Evolutionary conservation across 1,140 invertebrate species (phyloP).

Genomic region (Drosophila suzukii): DNA sequence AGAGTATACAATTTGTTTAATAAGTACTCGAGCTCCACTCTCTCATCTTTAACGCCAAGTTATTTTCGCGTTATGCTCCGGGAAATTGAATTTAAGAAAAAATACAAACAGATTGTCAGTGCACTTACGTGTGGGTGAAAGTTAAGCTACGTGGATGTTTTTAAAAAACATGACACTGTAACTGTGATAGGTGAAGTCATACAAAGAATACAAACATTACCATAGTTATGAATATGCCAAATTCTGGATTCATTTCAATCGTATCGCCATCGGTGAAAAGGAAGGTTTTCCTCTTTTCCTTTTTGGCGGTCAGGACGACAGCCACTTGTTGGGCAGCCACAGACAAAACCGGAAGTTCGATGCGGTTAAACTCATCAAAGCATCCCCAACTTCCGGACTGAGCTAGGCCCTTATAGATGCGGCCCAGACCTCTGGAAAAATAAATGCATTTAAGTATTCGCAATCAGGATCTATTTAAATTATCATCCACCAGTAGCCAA

Average conservation of each 20-base stretch:
- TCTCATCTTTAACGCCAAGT: background rate
- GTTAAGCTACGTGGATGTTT: constrained; percentile 12
- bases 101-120: constrained; percentile 1
- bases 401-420: constrained; percentile 95
- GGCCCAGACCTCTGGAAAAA: constrained; percentile 89
- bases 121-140: constrained; percentile 8
- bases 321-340: constrained; percentile 99
- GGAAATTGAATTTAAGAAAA: constrained; percentile 12
- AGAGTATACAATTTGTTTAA: constrained; percentile 4
- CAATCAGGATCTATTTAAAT: background rate
- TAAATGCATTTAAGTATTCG: background rate
- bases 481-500: background rate
- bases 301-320: constrained; percentile 95
- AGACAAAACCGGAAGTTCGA: constrained; percentile 97
- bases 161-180: background rate
- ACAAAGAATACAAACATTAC: constrained; percentile 84
- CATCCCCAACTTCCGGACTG: constrained; percentile 97
- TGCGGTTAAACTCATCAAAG: constrained; percentile 95
- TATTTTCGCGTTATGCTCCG: background rate
- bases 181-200: background rate
- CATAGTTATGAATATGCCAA: constrained; percentile 99
- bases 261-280: constrained; percentile 97
- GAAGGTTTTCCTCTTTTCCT: constrained; percentile 96
- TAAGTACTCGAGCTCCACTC: background rate
- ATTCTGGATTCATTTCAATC: constrained; percentile 96